These are phyloP conservation scores for Sphaeramia orbicularis DNA, from an alignment of 2,797 vertebrate species.

Conservation along the genomic window DNA sequence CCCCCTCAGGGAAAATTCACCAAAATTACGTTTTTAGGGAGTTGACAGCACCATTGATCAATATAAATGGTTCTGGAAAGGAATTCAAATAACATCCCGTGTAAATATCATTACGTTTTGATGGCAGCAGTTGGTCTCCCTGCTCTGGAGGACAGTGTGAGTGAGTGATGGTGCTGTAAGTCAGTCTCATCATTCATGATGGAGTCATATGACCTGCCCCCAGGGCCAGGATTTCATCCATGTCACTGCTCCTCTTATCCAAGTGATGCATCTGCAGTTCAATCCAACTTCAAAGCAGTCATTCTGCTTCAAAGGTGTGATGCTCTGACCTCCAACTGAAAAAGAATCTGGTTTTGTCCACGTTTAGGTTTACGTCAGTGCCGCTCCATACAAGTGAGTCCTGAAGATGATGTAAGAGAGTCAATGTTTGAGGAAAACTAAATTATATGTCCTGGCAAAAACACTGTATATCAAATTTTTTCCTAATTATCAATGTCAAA, in stretches of 20 bases:
- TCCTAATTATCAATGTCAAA: too few relatives aligned
- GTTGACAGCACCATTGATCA: not conserved
- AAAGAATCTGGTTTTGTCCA: constrained; percentile 6
- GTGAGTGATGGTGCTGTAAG: constrained; percentile 16
- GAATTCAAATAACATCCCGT: not conserved
- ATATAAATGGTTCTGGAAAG: not conserved
- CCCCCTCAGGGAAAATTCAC: not conserved
- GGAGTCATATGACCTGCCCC: constrained; percentile 57
- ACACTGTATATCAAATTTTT: too few relatives aligned
- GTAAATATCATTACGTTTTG: not conserved
- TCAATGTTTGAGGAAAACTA: too few relatives aligned
- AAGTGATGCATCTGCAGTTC: constrained; percentile 39
- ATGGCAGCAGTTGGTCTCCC: not conserved
- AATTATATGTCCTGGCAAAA: too few relatives aligned
- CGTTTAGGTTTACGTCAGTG: not conserved
- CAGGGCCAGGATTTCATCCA: constrained; percentile 30
- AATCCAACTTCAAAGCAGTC: constrained; percentile 30
- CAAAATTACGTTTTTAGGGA: not conserved
- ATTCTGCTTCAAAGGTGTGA: constrained; percentile 22
- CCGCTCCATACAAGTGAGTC: too few relatives aligned
- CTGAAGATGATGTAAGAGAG: too few relatives aligned
- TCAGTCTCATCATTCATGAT: constrained; percentile 37
- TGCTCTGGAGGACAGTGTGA: constrained; percentile 14
- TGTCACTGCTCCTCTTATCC: constrained; percentile 44
- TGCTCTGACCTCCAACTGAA: not conserved